Evolutionary conservation across 2,113 vertebrate species (phyloP), one percentile per base, ranked within the genome.

Genomic region (Equus przewalskii): DNA sequence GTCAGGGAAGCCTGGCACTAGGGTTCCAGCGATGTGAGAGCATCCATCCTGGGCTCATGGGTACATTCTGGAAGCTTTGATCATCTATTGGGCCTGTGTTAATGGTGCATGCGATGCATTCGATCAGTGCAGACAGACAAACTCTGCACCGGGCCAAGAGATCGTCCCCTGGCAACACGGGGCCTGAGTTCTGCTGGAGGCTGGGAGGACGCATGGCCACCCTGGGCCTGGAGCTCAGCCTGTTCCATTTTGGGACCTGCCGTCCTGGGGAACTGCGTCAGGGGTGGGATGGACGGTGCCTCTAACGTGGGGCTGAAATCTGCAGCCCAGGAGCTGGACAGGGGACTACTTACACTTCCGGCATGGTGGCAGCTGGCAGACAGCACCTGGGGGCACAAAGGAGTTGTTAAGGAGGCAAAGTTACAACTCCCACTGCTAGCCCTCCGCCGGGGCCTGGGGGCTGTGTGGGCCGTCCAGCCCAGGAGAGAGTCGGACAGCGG

Each of bases 291-390:
- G 15, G 44, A 19, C 0, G 24, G 33, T 7, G 21, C 67, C 46
- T 83, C 56, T 9, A 9, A 15, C 15, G 2, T 3, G 11, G 54
- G 64, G 33, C 76, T 85, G 22, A 60, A 28, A 24, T 62, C 41
- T 12, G 54, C 6, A 7, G 41, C 51, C 1, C 22, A 24, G 11
- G 76, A 30, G 7, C 22, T 10, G 14, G 13, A 6, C 0, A 6
- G 44, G 22, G 13, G 26, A n/a, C 4, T 96, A 99, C 99, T 99
- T 94, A 99, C 99, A 98, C 98, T 98, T 99, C 99, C 0, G 99
- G 99, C 99, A 99, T 99, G 15, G 97, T 2, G 76, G 28, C 0
- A 7, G 69, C 0, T 10, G 36, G 15, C 0, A 28, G 5, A 58
- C 69, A 3, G 94, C 10, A 7, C 95, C 99, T 99, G 46, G 16